These are phyloP conservation scores for Eupithecia vulgata DNA, from an alignment of 2,888 invertebrate genomes.

Conservation along the genomic window DNA sequence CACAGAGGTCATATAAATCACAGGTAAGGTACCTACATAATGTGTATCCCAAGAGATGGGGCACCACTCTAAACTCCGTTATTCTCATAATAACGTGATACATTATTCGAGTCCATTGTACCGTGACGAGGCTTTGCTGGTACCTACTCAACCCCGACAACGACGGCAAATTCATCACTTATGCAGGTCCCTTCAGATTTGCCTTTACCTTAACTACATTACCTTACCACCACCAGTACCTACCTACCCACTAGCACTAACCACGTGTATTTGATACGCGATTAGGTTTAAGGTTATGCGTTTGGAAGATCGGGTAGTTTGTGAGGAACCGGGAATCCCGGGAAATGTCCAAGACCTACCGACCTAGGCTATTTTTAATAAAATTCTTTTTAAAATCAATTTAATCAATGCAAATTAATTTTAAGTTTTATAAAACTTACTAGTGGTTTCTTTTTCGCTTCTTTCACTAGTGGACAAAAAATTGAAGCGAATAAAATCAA, in stretches of 20 bases:
- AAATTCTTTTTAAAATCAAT: too few relatives aligned
- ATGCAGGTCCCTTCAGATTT: constrained; percentile 13
- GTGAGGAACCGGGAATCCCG: too few relatives aligned
- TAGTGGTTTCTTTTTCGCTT: too few relatives aligned
- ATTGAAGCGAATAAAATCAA: too few relatives aligned
- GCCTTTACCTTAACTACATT: not conserved
- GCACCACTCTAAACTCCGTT: constrained; percentile 18
- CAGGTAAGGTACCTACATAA: not conserved
- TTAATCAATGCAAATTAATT: too few relatives aligned
- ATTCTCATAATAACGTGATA: constrained; percentile 21
- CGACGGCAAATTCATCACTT: constrained; percentile 19
- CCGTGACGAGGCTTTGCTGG: constrained; percentile 22
- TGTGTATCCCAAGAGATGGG: constrained; percentile 6
- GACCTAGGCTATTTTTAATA: too few relatives aligned
- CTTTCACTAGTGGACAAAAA: too few relatives aligned
- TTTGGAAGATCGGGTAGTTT: too few relatives aligned
- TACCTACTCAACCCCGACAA: constrained; percentile 8
- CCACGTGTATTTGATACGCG: not conserved
- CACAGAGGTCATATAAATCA: not conserved
- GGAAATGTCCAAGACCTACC: too few relatives aligned
- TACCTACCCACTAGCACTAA: not conserved
- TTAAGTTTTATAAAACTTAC: too few relatives aligned
- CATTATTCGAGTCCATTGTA: constrained; percentile 28
- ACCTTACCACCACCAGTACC: not conserved
- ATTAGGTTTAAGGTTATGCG: not conserved